phyloP scores from a whole-genome alignment of 2,888 invertebrate species.

The Leptinotarsa peninsularis region DNA sequence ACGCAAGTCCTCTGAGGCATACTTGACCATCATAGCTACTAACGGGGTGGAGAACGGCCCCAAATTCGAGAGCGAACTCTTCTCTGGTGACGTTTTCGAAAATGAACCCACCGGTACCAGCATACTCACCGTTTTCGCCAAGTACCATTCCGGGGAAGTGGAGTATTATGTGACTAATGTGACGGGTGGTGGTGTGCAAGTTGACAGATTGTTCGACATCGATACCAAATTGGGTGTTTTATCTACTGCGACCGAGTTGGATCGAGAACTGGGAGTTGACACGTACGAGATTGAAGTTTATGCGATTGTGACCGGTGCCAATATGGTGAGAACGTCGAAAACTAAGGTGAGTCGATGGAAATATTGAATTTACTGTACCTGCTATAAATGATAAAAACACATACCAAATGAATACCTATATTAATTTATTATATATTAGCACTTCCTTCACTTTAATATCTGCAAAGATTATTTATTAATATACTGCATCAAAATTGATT shows the following conservation, averaged over 20 bases:
- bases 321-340: slow-evolving; percentile 79
- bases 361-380: too few relatives aligned
- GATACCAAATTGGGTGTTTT: slow-evolving; percentile 90
- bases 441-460: too few relatives aligned
- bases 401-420: too few relatives aligned
- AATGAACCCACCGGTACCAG: slow-evolving; percentile 90
- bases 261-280: slow-evolving; percentile 85
- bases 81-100: slow-evolving; percentile 86
- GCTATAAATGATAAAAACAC: too few relatives aligned
- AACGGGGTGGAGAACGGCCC: slow-evolving; percentile 72
- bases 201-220: slow-evolving; percentile 91
- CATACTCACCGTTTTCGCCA: slow-evolving; percentile 83
- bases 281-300: slow-evolving; percentile 87
- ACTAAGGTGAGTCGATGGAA: slow-evolving; percentile 78
- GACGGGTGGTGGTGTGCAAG: slow-evolving; percentile 79
- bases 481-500: too few relatives aligned
- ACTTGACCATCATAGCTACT: slow-evolving; percentile 81
- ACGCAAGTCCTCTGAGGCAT: slow-evolving; percentile 87
- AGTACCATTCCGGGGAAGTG: slow-evolving; percentile 75
- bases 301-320: slow-evolving; percentile 80
- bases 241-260: slow-evolving; percentile 85
- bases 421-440: too few relatives aligned
- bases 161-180: slow-evolving; percentile 93
- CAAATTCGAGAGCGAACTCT: slow-evolving; percentile 73
- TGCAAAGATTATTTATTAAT: too few relatives aligned